Conservation (phyloP, 2,888 invertebrate genomes). For the Chrysotoxum bicinctum region DNA sequence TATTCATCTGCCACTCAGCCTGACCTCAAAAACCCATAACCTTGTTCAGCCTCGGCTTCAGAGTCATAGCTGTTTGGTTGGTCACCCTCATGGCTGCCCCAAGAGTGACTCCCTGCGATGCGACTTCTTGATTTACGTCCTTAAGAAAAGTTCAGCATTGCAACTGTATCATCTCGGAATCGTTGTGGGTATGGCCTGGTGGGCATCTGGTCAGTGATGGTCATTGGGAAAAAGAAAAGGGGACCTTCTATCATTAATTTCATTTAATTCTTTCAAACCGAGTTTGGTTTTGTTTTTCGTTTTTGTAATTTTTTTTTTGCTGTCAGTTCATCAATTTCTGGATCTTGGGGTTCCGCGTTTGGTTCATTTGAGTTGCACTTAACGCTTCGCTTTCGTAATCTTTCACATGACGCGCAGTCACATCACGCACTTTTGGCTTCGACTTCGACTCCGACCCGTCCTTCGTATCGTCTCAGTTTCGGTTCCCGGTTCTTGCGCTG, state of each 20-base stretch:
- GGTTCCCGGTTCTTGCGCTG: slow-evolving; percentile 19
- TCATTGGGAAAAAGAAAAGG: not conserved
- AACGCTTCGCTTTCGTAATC: slow-evolving; percentile 64
- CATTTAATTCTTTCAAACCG: slow-evolving; percentile 61
- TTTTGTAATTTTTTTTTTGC: not conserved
- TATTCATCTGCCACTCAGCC: slow-evolving; percentile 57
- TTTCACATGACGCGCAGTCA: slow-evolving; percentile 56
- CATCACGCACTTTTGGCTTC: slow-evolving; percentile 59
- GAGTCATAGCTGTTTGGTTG: not conserved
- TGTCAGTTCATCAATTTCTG: slow-evolving; percentile 57
- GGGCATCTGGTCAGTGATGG: slow-evolving; percentile 54
- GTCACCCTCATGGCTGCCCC: slow-evolving; percentile 39
- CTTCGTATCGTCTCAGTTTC: slow-evolving; percentile 5
- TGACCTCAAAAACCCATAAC: slow-evolving; percentile 69
- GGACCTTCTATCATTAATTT: slow-evolving; percentile 60
- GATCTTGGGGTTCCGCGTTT: slow-evolving; percentile 55
- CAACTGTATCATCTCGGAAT: slow-evolving; percentile 26
- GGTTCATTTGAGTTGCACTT: slow-evolving; percentile 63
- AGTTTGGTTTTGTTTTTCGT: slow-evolving; percentile 7
- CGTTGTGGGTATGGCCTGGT: not conserved
- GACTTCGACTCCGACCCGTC: not conserved
- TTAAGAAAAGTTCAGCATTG: slow-evolving; percentile 33
- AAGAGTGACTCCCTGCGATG: slow-evolving; percentile 25
- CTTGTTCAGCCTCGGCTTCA: slow-evolving; percentile 41
- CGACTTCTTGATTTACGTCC: slow-evolving; percentile 65